Conservation (phyloP, 2,797 vertebrate genomes). For the Sebastes oblongus region DNA sequence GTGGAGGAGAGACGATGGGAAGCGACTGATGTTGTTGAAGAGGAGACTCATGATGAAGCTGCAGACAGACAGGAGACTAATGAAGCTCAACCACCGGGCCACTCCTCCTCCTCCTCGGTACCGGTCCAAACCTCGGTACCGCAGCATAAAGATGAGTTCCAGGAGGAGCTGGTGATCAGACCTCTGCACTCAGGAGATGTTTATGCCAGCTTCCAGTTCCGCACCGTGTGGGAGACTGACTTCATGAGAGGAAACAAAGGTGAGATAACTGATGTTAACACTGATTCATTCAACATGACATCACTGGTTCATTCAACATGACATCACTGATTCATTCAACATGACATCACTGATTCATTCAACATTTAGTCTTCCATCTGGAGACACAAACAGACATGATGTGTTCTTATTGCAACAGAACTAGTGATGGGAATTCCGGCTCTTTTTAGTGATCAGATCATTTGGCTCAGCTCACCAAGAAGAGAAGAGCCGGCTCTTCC, state of each 20-base stretch:
- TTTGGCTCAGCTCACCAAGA: no score
- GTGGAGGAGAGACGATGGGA: constrained; percentile 61
- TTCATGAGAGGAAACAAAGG: constrained; percentile 82
- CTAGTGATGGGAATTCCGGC: no score
- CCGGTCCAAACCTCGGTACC: no score
- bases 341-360: no score
- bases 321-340: no score
- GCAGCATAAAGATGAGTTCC: constrained; percentile 80
- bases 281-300: neutral
- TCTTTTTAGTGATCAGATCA: no score
- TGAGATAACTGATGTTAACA: constrained; percentile 37
- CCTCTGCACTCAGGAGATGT: constrained; percentile 90
- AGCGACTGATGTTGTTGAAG: constrained; percentile 40
- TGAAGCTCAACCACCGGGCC: no score
- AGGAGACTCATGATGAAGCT: neutral
- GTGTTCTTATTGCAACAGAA: no score
- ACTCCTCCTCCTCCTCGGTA: no score
- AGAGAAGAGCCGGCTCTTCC: no score
- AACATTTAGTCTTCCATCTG: neutral
- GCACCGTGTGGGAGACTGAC: constrained; percentile 90
- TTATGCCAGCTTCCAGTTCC: constrained; percentile 94
- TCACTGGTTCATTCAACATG: neutral
- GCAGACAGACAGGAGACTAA: neutral
- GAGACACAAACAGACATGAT: neutral
- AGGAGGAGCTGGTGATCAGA: constrained; percentile 92